These are phyloP conservation scores for Pedetes capensis DNA, from an alignment of 2,113 vertebrate genomes.

Conservation along the genomic window DNA sequence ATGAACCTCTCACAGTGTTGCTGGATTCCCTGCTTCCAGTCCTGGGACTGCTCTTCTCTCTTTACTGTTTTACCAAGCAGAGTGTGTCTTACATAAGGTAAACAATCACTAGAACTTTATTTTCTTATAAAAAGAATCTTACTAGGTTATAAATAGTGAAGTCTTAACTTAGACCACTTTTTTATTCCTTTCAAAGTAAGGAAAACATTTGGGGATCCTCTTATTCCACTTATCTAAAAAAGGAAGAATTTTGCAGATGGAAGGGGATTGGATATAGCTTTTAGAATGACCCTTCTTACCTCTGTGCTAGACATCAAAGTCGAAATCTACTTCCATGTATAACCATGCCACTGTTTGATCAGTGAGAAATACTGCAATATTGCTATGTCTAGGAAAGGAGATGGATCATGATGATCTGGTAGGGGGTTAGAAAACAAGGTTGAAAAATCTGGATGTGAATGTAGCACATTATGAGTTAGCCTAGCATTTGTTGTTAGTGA, in stretches of 20 bases:
- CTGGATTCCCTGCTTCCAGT: conserved; percentile 84
- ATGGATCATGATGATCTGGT: neutral
- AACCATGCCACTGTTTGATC: conserved; percentile 35
- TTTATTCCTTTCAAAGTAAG: neutral
- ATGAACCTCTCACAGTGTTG: conserved; percentile 84
- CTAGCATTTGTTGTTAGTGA: neutral
- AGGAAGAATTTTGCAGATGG: neutral
- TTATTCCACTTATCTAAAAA: neutral
- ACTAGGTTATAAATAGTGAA: neutral
- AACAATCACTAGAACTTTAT: neutral
- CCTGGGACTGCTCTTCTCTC: conserved; percentile 89
- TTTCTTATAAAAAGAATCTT: neutral
- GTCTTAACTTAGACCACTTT: neutral
- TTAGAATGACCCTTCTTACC: conserved; percentile 2
- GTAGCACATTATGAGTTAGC: neutral
- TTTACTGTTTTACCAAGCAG: conserved; percentile 93
- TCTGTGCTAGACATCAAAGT: conserved; percentile 7
- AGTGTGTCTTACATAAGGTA: conserved; percentile 94
- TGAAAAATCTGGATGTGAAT: conserved; percentile 7
- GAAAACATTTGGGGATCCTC: neutral
- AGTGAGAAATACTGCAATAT: conserved; percentile 19
- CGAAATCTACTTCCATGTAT: neutral
- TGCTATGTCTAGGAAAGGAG: conserved; percentile 10
- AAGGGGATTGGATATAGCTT: neutral
- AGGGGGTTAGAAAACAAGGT: neutral